Conservation (phyloP, 2,888 invertebrate genomes). For the Phasia obesa region DNA sequence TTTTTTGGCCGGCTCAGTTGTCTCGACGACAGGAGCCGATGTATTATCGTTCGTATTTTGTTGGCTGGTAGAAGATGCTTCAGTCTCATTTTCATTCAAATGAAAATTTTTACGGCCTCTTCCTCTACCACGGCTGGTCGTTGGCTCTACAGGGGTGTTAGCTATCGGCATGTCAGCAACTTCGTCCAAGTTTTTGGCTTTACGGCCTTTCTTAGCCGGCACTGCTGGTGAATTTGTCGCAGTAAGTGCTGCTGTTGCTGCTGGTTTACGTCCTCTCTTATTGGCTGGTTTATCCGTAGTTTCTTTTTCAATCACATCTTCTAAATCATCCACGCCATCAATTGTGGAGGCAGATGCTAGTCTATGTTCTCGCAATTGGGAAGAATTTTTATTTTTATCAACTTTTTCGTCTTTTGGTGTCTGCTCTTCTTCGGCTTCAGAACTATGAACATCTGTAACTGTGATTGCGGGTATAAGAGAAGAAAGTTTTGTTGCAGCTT, state of each 20-base stretch:
- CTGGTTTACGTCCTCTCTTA: slow-evolving; percentile 60
- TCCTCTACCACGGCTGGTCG: slow-evolving; percentile 28
- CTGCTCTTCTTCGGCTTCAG: slow-evolving; percentile 39
- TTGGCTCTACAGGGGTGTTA: slow-evolving; percentile 7
- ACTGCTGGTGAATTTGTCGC: slow-evolving; percentile 58
- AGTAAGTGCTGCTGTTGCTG: slow-evolving; percentile 7
- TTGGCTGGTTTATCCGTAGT: slow-evolving; percentile 25
- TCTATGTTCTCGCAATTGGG: slow-evolving; percentile 46
- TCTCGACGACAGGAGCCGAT: slow-evolving; percentile 14
- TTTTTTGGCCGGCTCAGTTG: slow-evolving; percentile 71
- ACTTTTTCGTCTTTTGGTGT: background rate
- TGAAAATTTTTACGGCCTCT: slow-evolving; percentile 69
- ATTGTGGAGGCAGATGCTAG: slow-evolving; percentile 51
- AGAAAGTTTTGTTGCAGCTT: slow-evolving; percentile 23
- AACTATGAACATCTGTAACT: slow-evolving; percentile 23
- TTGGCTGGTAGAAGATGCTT: slow-evolving; percentile 34
- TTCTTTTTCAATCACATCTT: slow-evolving; percentile 36
- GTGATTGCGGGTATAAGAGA: background rate
- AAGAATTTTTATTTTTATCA: slow-evolving; percentile 26
- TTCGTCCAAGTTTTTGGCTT: slow-evolving; percentile 21
- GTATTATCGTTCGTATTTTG: slow-evolving; percentile 25
- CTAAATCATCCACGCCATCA: slow-evolving; percentile 46
- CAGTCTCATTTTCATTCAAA: slow-evolving; percentile 48
- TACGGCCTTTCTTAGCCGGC: slow-evolving; percentile 68
- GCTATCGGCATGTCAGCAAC: slow-evolving; percentile 21